phyloP scores from a whole-genome alignment of 1,140 invertebrate species.

The Leptoteleia sp. region DNA sequence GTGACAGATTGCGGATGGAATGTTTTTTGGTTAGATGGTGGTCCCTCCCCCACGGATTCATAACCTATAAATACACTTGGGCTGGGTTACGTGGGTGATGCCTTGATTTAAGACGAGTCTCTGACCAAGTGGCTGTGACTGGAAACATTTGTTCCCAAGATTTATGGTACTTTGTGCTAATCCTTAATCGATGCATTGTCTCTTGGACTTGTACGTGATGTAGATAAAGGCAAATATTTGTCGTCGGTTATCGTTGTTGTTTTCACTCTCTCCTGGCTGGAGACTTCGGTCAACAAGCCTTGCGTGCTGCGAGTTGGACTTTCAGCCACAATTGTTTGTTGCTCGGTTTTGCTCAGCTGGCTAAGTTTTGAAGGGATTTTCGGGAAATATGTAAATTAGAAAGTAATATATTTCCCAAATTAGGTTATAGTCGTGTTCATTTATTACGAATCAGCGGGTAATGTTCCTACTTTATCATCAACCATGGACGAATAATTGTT shows the following conservation, averaged over 20 bases:
- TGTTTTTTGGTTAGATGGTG: background rate
- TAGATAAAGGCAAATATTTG: background rate
- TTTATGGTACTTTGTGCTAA: too few relatives aligned
- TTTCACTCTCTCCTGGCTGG: background rate
- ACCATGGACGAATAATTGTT: slow-evolving; percentile 8
- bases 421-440: background rate
- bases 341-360: background rate
- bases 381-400: background rate
- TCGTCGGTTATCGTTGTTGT: background rate
- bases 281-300: background rate
- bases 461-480: slow-evolving; percentile 33
- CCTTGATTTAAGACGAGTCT: too few relatives aligned
- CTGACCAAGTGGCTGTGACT: too few relatives aligned
- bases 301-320: background rate
- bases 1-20: slow-evolving; percentile 4
- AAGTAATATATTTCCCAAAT: background rate
- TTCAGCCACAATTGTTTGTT: too few relatives aligned
- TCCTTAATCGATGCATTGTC: too few relatives aligned
- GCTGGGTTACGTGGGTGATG: slow-evolving; percentile 1
- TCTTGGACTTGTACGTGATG: too few relatives aligned
- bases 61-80: slow-evolving; percentile 21
- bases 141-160: too few relatives aligned
- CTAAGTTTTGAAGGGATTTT: background rate
- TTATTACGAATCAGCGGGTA: slow-evolving; percentile 32
- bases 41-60: background rate